Evolutionary conservation across 2,888 invertebrate species (phyloP).

Genomic region (Trichogramma dendrolimi): DNA sequence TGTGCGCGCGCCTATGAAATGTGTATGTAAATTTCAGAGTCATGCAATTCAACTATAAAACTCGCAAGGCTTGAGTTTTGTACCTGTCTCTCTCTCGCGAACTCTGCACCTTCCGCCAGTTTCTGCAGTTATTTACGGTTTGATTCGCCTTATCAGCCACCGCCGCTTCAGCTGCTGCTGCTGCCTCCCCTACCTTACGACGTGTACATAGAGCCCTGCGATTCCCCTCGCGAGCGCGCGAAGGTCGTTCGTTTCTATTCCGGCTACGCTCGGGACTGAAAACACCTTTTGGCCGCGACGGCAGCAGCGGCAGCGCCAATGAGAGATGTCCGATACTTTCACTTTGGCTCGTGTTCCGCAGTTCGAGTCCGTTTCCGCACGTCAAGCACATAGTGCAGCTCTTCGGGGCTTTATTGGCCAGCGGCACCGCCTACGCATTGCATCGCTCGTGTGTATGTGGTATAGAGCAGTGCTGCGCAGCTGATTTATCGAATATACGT

Average conservation of each 20-base stretch:
- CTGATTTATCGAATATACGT: constrained; percentile 41
- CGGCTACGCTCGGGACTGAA: constrained; percentile 17
- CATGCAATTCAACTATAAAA: constrained; percentile 53
- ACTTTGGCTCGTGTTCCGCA: constrained; percentile 37
- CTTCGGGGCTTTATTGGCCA: no score
- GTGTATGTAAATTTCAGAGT: constrained; percentile 50
- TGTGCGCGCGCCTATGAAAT: constrained; percentile 22
- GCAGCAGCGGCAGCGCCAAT: constrained; percentile 19
- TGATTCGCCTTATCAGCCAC: constrained; percentile 51
- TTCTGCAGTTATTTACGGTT: constrained; percentile 52
- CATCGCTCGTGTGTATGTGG: no score
- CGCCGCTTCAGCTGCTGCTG: constrained; percentile 12
- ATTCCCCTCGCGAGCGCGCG: background rate
- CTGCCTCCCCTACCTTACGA: constrained; percentile 6
- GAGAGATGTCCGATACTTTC: constrained; percentile 36
- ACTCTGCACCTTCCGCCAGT: constrained; percentile 43
- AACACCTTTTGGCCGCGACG: constrained; percentile 27
- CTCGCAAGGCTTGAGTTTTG: constrained; percentile 47
- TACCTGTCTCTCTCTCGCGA: constrained; percentile 43
- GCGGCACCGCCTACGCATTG: no score
- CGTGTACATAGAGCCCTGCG: constrained; percentile 21
- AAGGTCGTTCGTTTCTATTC: constrained; percentile 23
- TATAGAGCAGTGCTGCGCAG: background rate
- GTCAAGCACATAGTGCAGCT: constrained; percentile 26
- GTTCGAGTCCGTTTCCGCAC: constrained; percentile 33